These are phyloP conservation scores for Hylaea fasciaria DNA, from an alignment of 2,888 invertebrate genomes.

Conservation along the genomic window DNA sequence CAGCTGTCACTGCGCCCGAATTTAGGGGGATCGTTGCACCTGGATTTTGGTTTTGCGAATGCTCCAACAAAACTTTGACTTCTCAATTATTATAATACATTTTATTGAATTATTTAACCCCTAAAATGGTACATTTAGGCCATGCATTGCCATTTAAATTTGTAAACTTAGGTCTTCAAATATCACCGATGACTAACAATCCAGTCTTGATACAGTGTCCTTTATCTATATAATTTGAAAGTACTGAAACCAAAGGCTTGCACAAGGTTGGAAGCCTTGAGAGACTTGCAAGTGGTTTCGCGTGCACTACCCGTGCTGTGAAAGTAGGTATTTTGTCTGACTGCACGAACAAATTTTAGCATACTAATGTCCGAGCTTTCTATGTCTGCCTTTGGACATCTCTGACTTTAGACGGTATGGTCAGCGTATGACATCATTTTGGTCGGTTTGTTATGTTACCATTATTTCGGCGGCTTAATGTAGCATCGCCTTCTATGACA, in stretches of 20 bases:
- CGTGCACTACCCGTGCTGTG: conserved; percentile 77
- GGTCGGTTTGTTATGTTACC: conserved; percentile 42
- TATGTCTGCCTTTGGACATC: conserved; percentile 61
- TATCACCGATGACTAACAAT: conserved; percentile 36
- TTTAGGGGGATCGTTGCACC: conserved; percentile 57
- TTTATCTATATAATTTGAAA: conserved; percentile 43
- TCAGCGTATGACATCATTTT: conserved; percentile 52
- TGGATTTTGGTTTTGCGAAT: conserved; percentile 47
- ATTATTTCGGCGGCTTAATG: conserved; percentile 38
- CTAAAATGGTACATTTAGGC: not conserved
- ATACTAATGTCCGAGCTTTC: conserved; percentile 80
- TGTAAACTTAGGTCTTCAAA: not conserved
- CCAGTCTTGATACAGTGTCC: conserved; percentile 34
- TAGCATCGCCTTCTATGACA: conserved; percentile 38
- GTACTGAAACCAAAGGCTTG: conserved; percentile 40
- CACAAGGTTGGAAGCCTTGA: conserved; percentile 60
- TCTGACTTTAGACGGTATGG: conserved; percentile 15
- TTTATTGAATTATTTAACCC: not conserved
- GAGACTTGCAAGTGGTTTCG: conserved; percentile 61
- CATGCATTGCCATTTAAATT: not conserved
- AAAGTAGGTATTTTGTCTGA: conserved; percentile 81
- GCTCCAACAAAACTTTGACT: conserved; percentile 39
- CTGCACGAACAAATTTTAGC: conserved; percentile 78
- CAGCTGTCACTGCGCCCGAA: conserved; percentile 62
- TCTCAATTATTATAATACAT: conserved; percentile 10